Evolutionary conservation across 1,140 invertebrate genomes (phyloP).

Genomic region (Thaumatotibia leucotreta): DNA sequence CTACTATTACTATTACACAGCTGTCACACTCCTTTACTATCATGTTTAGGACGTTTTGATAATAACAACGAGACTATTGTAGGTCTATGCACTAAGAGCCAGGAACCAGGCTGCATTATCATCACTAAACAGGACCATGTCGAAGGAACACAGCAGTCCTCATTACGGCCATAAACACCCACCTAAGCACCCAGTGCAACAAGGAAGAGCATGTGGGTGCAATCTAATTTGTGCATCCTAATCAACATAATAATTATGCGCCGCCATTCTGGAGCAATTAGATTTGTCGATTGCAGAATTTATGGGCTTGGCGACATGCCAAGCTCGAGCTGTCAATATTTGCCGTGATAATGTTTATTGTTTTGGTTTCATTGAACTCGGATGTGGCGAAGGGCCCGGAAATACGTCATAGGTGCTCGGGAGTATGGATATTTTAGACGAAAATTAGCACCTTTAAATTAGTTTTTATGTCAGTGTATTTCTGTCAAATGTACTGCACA

Average conservation of each 20-base stretch:
- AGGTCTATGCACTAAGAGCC: no score
- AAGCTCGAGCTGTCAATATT: background rate
- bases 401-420: no score
- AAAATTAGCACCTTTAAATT: no score
- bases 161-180: background rate
- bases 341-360: background rate
- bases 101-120: background rate
- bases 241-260: background rate
- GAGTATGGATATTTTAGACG: no score
- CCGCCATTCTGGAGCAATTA: background rate
- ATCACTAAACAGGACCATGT: background rate
- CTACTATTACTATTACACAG: no score
- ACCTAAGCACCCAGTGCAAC: background rate
- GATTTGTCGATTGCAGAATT: background rate
- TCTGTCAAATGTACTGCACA: no score
- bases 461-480: no score
- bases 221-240: conserved; percentile 3
- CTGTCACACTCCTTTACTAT: no score
- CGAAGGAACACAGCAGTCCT: background rate
- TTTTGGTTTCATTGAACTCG: background rate
- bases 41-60: no score
- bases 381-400: background rate
- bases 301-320: background rate
- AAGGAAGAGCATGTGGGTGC: background rate
- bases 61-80: no score